Evolutionary conservation across 23 tunicate species (phyloP).

Genomic region (Styela clava): DNA sequence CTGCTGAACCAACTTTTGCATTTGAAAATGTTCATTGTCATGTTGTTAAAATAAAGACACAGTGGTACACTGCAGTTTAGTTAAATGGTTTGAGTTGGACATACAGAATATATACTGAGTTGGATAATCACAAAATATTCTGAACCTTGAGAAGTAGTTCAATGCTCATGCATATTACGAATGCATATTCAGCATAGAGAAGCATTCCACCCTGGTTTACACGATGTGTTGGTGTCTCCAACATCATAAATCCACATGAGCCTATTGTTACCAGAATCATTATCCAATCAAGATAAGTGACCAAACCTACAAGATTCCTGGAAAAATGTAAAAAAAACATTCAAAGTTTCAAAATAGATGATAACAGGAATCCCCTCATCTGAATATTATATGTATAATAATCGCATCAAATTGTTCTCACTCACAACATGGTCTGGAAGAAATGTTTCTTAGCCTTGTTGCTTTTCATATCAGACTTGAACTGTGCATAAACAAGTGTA

Average conservation of each 20-base stretch:
- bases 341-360: no score
- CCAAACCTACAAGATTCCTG: conserved; percentile 77
- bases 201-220: conserved; percentile 50
- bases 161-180: conserved; percentile 68
- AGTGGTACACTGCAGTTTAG: no score
- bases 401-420: no score
- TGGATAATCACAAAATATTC: no score
- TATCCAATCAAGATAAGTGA: conserved; percentile 94
- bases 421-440: not conserved
- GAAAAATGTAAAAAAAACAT: no score
- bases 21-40: no score
- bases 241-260: conserved; percentile 85
- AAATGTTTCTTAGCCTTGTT: not conserved
- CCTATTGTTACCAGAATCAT: conserved; percentile 80
- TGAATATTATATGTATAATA: no score
- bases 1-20: no score
- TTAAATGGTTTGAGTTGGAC: no score
- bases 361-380: no score
- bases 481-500: conserved; percentile 60
- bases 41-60: no score
- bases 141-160: conserved; percentile 84
- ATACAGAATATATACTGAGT: no score
- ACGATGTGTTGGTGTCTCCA: conserved; percentile 61
- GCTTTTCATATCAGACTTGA: conserved; percentile 18
- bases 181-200: conserved; percentile 74